Percentiles rank a stretch among this genome's conserved stretches.
Conservation (phyloP, 1,140 invertebrate genomes). For the Brachystomella parvula region DNA sequence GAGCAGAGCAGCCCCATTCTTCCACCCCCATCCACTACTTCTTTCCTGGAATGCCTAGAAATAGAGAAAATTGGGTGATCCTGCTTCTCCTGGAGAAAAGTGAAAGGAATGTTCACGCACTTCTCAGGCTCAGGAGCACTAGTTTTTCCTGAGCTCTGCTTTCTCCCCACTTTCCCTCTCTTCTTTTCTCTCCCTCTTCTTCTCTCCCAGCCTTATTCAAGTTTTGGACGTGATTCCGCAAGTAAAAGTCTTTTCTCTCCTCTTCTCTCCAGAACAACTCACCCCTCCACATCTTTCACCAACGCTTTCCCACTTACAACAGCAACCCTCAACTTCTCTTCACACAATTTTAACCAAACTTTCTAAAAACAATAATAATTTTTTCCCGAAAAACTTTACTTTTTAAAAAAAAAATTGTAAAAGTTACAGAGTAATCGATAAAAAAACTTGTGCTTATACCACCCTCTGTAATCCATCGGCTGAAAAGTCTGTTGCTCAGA, state of each 20-base stretch:
- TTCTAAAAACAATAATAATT: too few species aligned
- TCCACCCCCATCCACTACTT: conserved; percentile 1
- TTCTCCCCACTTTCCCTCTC: background rate
- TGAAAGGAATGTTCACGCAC: background rate
- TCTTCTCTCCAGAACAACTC: background rate
- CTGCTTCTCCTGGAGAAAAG: background rate
- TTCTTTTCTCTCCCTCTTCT: conserved; percentile 2
- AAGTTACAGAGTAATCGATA: too few species aligned
- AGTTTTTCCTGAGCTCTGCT: background rate
- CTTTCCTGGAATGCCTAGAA: background rate
- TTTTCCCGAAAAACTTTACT: too few species aligned
- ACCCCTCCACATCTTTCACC: background rate
- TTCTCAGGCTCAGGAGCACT: background rate
- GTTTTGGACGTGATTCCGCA: conserved; percentile 11
- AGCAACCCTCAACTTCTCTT: too few species aligned
- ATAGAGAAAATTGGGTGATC: background rate
- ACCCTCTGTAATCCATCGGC: too few species aligned
- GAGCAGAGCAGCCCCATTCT: background rate
- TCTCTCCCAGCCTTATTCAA: background rate
- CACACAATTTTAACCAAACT: too few species aligned
- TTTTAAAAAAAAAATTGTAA: background rate
- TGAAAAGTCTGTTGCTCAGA: too few species aligned
- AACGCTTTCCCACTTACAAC: background rate
- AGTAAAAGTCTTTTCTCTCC: background rate
- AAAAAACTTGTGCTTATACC: too few species aligned